Evolutionary conservation across 2,888 invertebrate species (phyloP).

Genomic region (Sericinus montela): DNA sequence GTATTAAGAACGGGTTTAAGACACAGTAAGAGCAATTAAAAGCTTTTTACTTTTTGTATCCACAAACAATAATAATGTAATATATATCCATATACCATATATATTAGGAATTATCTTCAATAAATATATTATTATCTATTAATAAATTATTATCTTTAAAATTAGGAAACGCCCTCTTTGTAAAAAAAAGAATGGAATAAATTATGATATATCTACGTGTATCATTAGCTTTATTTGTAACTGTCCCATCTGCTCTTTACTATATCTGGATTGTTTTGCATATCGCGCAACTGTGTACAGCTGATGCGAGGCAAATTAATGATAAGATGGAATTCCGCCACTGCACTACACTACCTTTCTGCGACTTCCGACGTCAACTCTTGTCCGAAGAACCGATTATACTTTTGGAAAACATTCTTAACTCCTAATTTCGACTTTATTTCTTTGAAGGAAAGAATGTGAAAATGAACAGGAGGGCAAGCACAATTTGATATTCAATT

Average conservation of each 20-base stretch:
- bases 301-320: slow-evolving; percentile 66
- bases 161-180: too few species aligned
- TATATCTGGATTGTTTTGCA: slow-evolving; percentile 73
- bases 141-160: too few species aligned
- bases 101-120: too few species aligned
- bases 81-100: too few species aligned
- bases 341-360: slow-evolving; percentile 40
- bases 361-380: slow-evolving; percentile 44
- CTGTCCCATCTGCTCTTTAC: slow-evolving; percentile 44
- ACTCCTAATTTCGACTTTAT: slow-evolving; percentile 42
- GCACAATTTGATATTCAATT: slow-evolving; percentile 62
- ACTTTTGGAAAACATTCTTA: slow-evolving; percentile 27
- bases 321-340: slow-evolving; percentile 62
- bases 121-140: too few species aligned
- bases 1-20: slow-evolving; percentile 23
- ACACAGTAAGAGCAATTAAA: slow-evolving; percentile 21
- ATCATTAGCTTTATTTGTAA: slow-evolving; percentile 22
- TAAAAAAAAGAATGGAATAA: too few species aligned
- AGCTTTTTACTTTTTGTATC: background rate
- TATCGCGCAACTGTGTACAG: slow-evolving; percentile 56
- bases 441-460: slow-evolving; percentile 33
- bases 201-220: slow-evolving; percentile 17
- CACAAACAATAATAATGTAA: too few species aligned
- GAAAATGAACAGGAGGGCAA: slow-evolving; percentile 35
- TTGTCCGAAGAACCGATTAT: slow-evolving; percentile 30